A percentile compares a stretch with the other conserved stretches of the same genome.
These are phyloP conservation scores for Hesperophylax magnus DNA, from an alignment of 1,140 invertebrate species.

Conservation along the genomic window DNA sequence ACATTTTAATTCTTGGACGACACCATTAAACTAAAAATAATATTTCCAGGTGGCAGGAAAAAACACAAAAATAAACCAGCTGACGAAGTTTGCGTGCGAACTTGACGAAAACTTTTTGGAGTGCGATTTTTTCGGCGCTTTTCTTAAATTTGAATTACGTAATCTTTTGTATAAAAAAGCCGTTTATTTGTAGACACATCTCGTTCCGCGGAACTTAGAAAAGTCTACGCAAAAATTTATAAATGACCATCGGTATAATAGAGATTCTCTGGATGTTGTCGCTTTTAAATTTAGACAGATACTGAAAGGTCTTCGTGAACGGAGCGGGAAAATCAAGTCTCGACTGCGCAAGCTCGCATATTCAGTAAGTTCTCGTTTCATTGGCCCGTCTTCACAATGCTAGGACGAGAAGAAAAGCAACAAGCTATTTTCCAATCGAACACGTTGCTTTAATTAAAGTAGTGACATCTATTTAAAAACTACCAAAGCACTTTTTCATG, in stretches of 20 bases:
- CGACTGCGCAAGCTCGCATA: slow-evolving; percentile 4
- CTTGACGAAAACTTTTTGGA: not conserved
- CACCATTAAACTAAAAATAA: slow-evolving; percentile 21
- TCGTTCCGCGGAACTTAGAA: slow-evolving; percentile 20
- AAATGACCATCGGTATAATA: not conserved
- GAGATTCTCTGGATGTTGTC: slow-evolving; percentile 13
- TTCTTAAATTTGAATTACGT: slow-evolving; percentile 3
- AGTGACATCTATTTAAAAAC: slow-evolving; percentile 28
- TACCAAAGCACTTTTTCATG: not conserved
- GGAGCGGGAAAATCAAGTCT: slow-evolving; percentile 5
- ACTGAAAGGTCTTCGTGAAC: slow-evolving; percentile 13
- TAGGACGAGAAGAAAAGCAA: slow-evolving; percentile 23
- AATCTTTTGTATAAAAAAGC: not conserved
- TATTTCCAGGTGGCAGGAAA: slow-evolving; percentile 28
- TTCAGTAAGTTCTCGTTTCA: not conserved
- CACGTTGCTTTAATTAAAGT: not conserved
- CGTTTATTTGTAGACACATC: slow-evolving; percentile 22
- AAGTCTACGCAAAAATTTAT: slow-evolving; percentile 1
- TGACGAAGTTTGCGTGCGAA: slow-evolving; percentile 8
- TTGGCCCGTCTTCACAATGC: slow-evolving; percentile 30
- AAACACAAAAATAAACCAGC: slow-evolving; percentile 30
- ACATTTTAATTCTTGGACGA: not conserved
- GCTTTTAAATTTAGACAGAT: slow-evolving; percentile 29
- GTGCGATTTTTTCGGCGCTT: not conserved
- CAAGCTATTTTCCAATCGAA: slow-evolving; percentile 14